Evolutionary conservation across 2,113 vertebrate genomes (phyloP), one percentile per base, ranked within the genome.

Genomic region (Danio rerio): DNA sequence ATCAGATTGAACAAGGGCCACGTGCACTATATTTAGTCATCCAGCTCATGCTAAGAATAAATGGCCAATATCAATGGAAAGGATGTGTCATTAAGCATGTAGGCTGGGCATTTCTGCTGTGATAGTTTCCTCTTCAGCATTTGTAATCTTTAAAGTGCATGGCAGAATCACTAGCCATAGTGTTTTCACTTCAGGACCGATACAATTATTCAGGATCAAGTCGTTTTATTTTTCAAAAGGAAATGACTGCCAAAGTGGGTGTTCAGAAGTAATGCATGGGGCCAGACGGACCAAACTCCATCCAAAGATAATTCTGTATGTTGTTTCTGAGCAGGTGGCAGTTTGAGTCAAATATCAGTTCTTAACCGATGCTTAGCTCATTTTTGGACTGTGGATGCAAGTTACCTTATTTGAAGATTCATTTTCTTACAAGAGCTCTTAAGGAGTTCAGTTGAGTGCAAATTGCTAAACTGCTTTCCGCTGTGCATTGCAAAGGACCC

Each of bases 1-100:
- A 83, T 86, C 76, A 80, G 45, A 73, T 63, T 77, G 81, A 58
- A 79, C 63, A 50, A 6, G 6, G 10, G 50, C 70, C 81, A 77
- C 2, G 9, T 12, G 21, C 40, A n/a, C 81, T 86, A 83, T 83
- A 75, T 81, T 80, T 83, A 86, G 77, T 47, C 12, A 11, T 50
- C 18, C 40, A 76, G 55, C 62, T 80, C 15, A 31, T 70, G 55
- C 63, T 80, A 77, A 86, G 61, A 76, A 50, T 74, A 69, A 69
- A 42, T 9, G 52, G 74, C 42, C 55, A 73, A 53, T 6, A 49
- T 62, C 21, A 74, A 8, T 81, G 65, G 56, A 56, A 62, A 66
- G 56, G 40, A 61, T 58, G 45, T 69, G 52, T 31, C 58, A 66
- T 9, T 78, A 42, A 40, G 74, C 56, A 66, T 3, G 0, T 10